Conservation (phyloP, 2,888 invertebrate species). For the Dolomedes plantarius region DNA sequence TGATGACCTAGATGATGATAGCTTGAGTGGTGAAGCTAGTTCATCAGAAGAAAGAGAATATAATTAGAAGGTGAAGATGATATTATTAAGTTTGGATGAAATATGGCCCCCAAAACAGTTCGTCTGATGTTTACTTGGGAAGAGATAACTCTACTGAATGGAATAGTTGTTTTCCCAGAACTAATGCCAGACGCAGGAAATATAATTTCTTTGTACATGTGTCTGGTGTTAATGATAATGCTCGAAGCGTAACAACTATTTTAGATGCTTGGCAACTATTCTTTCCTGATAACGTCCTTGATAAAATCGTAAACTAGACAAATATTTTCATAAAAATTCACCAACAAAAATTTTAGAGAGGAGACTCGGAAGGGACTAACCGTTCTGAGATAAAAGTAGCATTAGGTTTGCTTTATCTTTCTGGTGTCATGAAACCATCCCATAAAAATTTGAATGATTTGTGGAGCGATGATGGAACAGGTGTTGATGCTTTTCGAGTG, state of each 20-base stretch:
- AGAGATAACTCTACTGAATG: background rate
- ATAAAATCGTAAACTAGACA: background rate
- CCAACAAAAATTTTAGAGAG: too few species aligned
- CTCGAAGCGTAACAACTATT: background rate
- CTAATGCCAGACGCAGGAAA: background rate
- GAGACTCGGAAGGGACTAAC: background rate
- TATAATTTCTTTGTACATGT: too few species aligned
- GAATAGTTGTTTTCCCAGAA: background rate
- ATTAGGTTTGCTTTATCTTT: conserved; percentile 5
- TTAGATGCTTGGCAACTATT: background rate
- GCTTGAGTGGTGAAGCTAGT: background rate
- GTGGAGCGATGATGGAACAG: background rate
- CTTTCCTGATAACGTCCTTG: background rate
- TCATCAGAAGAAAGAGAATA: background rate
- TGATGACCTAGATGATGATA: background rate
- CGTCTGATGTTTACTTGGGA: background rate
- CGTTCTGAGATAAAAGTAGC: background rate
- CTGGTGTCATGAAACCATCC: background rate
- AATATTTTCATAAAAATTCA: too few species aligned
- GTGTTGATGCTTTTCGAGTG: background rate
- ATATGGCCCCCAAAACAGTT: background rate
- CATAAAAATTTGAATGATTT: background rate
- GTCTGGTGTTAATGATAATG: too few species aligned
- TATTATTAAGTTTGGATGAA: background rate
- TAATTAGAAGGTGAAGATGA: background rate